These are phyloP conservation scores for Neodon shergylaensis DNA, from an alignment of 2,113 vertebrate genomes.

Conservation along the genomic window DNA sequence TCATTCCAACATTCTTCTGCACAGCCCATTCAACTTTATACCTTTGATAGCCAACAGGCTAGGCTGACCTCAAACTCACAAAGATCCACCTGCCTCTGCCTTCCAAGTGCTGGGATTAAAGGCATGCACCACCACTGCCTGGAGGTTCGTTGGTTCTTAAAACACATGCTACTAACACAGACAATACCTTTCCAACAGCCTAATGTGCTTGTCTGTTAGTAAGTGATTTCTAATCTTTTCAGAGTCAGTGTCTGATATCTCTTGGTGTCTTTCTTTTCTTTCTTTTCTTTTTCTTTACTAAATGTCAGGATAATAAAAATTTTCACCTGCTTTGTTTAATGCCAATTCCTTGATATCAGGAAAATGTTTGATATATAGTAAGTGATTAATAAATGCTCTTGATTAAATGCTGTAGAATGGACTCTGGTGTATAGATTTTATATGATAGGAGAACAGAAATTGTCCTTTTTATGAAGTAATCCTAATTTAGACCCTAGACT, in stretches of 20 bases:
- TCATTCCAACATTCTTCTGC: not conserved
- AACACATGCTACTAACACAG: too few species aligned
- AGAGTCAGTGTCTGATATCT: not conserved
- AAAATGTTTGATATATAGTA: not conserved
- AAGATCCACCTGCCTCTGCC: not conserved
- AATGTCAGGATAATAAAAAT: not conserved
- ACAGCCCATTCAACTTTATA: too few species aligned
- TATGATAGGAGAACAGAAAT: not conserved
- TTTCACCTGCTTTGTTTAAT: not conserved
- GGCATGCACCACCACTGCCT: not conserved
- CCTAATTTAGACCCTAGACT: conserved; percentile 55
- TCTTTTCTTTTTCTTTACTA: not conserved
- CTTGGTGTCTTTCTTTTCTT: not conserved
- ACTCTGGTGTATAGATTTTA: not conserved
- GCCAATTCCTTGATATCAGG: not conserved
- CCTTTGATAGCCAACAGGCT: not conserved
- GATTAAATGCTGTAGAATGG: not conserved
- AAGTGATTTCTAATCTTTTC: not conserved
- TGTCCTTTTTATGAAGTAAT: conserved; percentile 5
- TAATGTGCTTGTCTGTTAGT: not conserved
- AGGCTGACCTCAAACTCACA: not conserved
- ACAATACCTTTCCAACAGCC: too few species aligned
- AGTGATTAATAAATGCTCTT: not conserved
- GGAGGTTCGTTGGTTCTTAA: not conserved
- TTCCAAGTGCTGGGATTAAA: not conserved